Base-by-base conservation (phyloP, 2,797 vertebrate genomes). In the Gymnopithys bicolor region DNA sequence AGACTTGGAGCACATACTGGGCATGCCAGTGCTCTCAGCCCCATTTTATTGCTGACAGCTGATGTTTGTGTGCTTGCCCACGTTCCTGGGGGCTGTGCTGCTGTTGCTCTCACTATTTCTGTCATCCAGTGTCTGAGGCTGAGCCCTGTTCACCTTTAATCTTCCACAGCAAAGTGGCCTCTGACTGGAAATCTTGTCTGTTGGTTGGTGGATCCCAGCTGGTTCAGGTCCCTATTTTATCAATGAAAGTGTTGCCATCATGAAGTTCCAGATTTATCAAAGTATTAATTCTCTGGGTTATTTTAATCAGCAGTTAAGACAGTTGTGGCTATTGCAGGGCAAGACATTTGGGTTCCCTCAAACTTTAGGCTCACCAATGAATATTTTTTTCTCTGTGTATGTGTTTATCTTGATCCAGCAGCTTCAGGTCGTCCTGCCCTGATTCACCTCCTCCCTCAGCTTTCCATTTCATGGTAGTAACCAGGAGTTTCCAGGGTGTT, bases 331-430 rank as follows among this genome's bases (percentile, higher is more conserved):
- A 1, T 32, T 30, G 32, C 19, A 63, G 32, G 8, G 39, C 6
- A 24, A 24, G 39, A 58, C 5, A 37, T 10, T n/a, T 59, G 55
- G 9, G 1, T 17, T 87, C 28, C 22, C 24, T 71, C 48, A 51
- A 6, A 10, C 49, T 75, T 76, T 45, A 43, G 23, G 21, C 23
- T 66, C 28, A 24, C 4, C 10, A 52, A 3, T 21, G 23, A 52
- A 2, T 3, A 1, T 1, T 52, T 79, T 75, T 75, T 19, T 1
- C 24, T 83, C 43, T 59, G 27, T 24, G 5, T 23, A 4, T 1
- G 0, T 41, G 21, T 56, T 83, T 48, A 17, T 68, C 16, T 41
- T 62, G 33, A 51, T 43, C 32, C 33, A 60, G 46, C 24, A 64
- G 48, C 33, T 63, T 43, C 17, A n/a, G 35, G 4, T 46, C 27